phyloP scores from a whole-genome alignment of 2,888 invertebrate species.

The Anthrax anthrax region DNA sequence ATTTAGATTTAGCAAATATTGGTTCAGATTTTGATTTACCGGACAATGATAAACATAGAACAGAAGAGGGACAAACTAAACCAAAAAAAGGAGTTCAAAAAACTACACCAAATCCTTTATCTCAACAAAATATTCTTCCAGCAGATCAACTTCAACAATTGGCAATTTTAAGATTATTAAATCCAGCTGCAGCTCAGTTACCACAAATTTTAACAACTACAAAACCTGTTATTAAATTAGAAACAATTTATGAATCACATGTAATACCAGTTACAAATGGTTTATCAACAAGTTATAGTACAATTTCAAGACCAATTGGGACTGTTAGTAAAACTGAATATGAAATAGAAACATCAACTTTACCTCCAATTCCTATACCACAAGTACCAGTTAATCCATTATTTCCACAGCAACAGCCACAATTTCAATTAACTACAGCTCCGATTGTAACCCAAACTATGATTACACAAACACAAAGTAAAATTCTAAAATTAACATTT shows the following conservation, averaged over 20 bases:
- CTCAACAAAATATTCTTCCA: constrained; percentile 8
- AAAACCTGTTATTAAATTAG: constrained; percentile 56
- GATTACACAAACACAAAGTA: constrained; percentile 65
- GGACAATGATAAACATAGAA: constrained; percentile 50
- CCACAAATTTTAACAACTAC: constrained; percentile 65
- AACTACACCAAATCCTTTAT: constrained; percentile 34
- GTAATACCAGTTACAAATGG: constrained; percentile 66
- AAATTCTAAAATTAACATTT: constrained; percentile 71
- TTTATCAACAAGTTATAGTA: constrained; percentile 58
- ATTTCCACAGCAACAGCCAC: constrained; percentile 46
- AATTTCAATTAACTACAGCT: constrained; percentile 62
- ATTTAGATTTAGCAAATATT: constrained; percentile 55
- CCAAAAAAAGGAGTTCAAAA: constrained; percentile 9
- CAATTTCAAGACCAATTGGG: constrained; percentile 62
- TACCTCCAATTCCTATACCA: constrained; percentile 43
- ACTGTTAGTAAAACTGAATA: constrained; percentile 68
- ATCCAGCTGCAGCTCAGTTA: constrained; percentile 51
- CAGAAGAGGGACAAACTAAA: constrained; percentile 36
- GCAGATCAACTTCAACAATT: constrained; percentile 58
- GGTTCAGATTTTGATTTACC: constrained; percentile 57
- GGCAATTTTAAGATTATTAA: constrained; percentile 54
- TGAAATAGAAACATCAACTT: constrained; percentile 58
- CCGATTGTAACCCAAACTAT: constrained; percentile 68
- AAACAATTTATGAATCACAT: constrained; percentile 70
- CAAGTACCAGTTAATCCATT: constrained; percentile 36